phyloP scores from a whole-genome alignment of 2,797 vertebrate genomes.

The Peromyscus eremicus region DNA sequence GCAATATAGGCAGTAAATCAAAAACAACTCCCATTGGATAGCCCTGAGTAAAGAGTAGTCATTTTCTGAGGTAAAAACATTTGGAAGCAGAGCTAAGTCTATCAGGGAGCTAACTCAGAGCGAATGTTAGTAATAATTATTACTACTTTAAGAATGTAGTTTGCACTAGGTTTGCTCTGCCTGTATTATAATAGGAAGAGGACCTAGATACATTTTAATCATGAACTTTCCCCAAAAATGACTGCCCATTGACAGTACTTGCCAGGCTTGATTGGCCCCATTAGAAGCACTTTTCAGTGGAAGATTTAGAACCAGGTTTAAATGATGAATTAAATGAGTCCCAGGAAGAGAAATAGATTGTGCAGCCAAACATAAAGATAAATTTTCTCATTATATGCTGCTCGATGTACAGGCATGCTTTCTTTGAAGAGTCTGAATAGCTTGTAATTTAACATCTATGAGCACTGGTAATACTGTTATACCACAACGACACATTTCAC shows the following conservation, averaged over 20 bases:
- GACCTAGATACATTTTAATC: not conserved
- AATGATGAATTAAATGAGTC: slow-evolving; percentile 72
- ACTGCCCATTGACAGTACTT: not conserved
- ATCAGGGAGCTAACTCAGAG: not conserved
- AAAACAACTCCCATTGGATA: not conserved
- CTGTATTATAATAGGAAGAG: slow-evolving; percentile 34
- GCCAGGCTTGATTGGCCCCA: not conserved
- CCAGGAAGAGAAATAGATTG: slow-evolving; percentile 72
- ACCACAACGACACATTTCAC: slow-evolving; percentile 74
- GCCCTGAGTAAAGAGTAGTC: not conserved
- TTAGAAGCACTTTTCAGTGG: slow-evolving; percentile 54
- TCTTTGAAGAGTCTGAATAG: slow-evolving; percentile 64
- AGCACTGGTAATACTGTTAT: slow-evolving; percentile 67
- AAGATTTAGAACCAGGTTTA: slow-evolving; percentile 66
- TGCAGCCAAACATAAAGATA: slow-evolving; percentile 76
- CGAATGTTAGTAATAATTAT: not conserved
- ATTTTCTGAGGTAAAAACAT: slow-evolving; percentile 42
- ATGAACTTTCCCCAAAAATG: not conserved
- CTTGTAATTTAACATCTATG: slow-evolving; percentile 77
- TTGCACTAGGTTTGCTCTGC: not conserved
- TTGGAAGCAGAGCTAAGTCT: not conserved
- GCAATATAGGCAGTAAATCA: not conserved
- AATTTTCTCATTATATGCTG: slow-evolving; percentile 73
- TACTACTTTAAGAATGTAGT: not conserved
- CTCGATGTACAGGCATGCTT: not conserved